Base-by-base conservation (phyloP, 2,797 vertebrate species). In the Crax fasciolata region DNA sequence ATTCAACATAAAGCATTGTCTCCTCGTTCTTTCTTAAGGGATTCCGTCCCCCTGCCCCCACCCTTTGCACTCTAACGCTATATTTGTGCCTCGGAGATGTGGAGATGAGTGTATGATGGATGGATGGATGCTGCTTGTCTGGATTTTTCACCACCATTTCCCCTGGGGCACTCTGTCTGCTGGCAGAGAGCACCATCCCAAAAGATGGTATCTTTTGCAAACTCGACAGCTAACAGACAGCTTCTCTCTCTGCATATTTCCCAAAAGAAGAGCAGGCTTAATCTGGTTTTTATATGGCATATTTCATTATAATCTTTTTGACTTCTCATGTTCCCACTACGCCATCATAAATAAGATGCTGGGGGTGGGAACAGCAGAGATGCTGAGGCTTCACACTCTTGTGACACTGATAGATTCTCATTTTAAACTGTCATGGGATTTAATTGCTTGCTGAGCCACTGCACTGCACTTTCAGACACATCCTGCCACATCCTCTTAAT, bases 151-250 rank as follows among this genome's bases (percentile, higher is more conserved):
- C 97, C 97, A 97, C 97, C 66, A 96, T 98, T 98, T 98, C 98
- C 98, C 98, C 93, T 79, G 97, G 97, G 98, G 98, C 96, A 75
- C 85, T 96, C 97, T 98, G 97, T 98, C 97, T 98, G 97, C 97
- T 97, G 97, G 97, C 97, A 97, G 97, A 98, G 97, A 97, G 96
- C 97, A 97, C 97, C 95, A 97, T 98, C 97, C 97, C 95, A 95
- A 96, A 98, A 98, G 98, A 98, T 98, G 97, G 97, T 98, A 98
- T 98, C 98, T 98, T 96, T 97, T 97, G 97, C 98, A 98, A 98
- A 98, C 98, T 97, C 97, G 97, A 98, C 98, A 98, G 98, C 97
- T 98, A 98, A 97, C 97, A 97, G 98, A 98, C 98, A 98, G 97
- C 97, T 98, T 97, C 96, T 97, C 96, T 97, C 97, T 97, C 97